These are phyloP conservation scores for Aricia artaxerxes DNA, from an alignment of 2,888 invertebrate species.

Conservation along the genomic window DNA sequence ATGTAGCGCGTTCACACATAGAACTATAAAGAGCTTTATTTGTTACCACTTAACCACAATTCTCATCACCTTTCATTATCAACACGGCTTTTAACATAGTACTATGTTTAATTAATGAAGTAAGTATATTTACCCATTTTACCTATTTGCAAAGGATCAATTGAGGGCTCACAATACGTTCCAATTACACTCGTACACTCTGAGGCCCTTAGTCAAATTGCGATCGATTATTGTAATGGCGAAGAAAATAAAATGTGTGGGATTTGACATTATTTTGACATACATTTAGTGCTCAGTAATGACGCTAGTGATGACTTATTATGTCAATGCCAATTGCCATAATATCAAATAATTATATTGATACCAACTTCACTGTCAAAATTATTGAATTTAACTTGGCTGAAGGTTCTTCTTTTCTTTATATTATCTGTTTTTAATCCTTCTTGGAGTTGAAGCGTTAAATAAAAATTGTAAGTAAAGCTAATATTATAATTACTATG, in stretches of 20 bases:
- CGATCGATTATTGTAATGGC: background rate
- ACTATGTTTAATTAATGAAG: slow-evolving; percentile 12
- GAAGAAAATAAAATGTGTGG: background rate
- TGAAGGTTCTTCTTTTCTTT: too few species aligned
- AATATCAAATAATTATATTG: too few species aligned
- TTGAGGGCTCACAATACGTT: background rate
- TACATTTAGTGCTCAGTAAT: too few species aligned
- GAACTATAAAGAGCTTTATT: slow-evolving; percentile 41
- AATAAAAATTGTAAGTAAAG: too few species aligned
- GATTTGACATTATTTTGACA: too few species aligned
- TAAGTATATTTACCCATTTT: slow-evolving; percentile 18
- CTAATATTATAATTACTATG: too few species aligned
- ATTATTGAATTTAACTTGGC: too few species aligned
- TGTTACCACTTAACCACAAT: slow-evolving; percentile 27
- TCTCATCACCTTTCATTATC: slow-evolving; percentile 8
- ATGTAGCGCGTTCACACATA: slow-evolving; percentile 47
- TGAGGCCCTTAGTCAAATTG: background rate
- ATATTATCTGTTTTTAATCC: too few species aligned
- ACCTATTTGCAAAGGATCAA: slow-evolving; percentile 13
- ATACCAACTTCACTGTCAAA: too few species aligned
- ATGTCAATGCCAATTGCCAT: too few species aligned
- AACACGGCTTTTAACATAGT: slow-evolving; percentile 13
- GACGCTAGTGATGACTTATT: too few species aligned
- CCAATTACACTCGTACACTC: background rate
- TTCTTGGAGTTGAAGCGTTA: too few species aligned